Evolutionary conservation across 1,140 invertebrate species (phyloP), one percentile per base, ranked within the genome.

Genomic region (Cheumatopsyche charites): DNA sequence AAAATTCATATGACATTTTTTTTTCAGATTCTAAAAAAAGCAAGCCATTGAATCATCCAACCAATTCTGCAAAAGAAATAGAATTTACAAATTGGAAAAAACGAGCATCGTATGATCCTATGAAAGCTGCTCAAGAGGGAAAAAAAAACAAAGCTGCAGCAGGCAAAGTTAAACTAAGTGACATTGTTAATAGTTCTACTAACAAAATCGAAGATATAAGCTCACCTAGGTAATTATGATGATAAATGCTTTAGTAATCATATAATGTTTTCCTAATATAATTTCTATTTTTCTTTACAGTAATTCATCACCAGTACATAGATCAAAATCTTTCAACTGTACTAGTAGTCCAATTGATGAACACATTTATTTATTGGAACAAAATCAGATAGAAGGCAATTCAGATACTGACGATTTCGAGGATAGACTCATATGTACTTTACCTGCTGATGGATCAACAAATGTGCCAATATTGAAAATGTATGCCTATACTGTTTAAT

Each of bases 81-180:
- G 93, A 94, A 78, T 91, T 93, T 81, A 89, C 91, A 75, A 94
- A 94, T 78, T 94, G 93, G 93, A 93, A 94, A 77, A 86, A 93
- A 70, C 82, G 93, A 36, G 91, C 93, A 76, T 92, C 89, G 73
- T 95, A 94, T 79, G 92, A 94, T 82, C 92, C 92, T 0, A 90
- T 94, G 87, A 93, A 92, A 78, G 89, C 90, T 1, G 92, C 91
- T 0, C 90, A 91, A 9, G 91, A 92, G 78, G 92, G 87, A 0
- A 88, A 87, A 82, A 82, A 87, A 75, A 87, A 90, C 80, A 79
- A 79, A 76, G 5, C 21, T n/a, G 62, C 52, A 2, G 12, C 36
- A 19, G 45, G 45, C 1, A 63, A 62, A 49, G 26, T 26, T 11
- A 70, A 62, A 49, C 5, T 25, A 9, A 47, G 26, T 26, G 58